Base-by-base conservation (phyloP, 92 coral and sea anemone species). In the Palythoa grandiflora region DNA sequence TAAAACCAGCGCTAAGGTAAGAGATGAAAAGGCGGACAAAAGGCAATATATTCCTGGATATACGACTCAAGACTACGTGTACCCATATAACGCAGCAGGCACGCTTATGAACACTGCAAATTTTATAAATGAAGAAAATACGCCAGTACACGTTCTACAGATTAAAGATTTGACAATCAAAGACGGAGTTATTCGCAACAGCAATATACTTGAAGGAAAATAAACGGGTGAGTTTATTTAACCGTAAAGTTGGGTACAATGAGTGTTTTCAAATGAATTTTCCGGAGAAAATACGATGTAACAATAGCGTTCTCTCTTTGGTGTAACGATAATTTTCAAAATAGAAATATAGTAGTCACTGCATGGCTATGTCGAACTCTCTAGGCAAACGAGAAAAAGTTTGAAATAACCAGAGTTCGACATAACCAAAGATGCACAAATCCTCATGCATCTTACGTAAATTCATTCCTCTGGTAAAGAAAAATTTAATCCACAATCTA, bases 81-180 rank as follows among this genome's bases (percentile, higher is more conserved):
- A 77, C 9, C 70, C 88, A 5, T 84, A 71, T 54, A 74, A 38
- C 39, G 20, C 68, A 3, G 55, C 54, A 15, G 88, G 80, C 37
- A 79, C 70, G 1, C 89, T 88, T 10, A 52, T 47, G 36, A 83
- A 89, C 14, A 61, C 87, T 59, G 89, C 87, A 6, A 89, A 85
- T 47, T 88, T 85, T 21, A 61, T 78, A 20, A 88, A 85, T 11
- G 94, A 91, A 48, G 88, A 84, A 52, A 92, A 87, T 60, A 87
- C 76, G 47, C 98, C 98, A 1, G 94, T 93, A 36, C 93, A 91
- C 87, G 73, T 95, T 76, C 83, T 95, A 15, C 91, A 83, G 57
- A 93, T 95, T 38, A 85, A 92, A 83, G 94, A 93, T 77, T 88
- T 95, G 60, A 90, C 91, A 12, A 91, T 95, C 68, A 84, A 84